Evolutionary conservation across 2,888 invertebrate genomes (phyloP).

Genomic region (Oscheius sp.): DNA sequence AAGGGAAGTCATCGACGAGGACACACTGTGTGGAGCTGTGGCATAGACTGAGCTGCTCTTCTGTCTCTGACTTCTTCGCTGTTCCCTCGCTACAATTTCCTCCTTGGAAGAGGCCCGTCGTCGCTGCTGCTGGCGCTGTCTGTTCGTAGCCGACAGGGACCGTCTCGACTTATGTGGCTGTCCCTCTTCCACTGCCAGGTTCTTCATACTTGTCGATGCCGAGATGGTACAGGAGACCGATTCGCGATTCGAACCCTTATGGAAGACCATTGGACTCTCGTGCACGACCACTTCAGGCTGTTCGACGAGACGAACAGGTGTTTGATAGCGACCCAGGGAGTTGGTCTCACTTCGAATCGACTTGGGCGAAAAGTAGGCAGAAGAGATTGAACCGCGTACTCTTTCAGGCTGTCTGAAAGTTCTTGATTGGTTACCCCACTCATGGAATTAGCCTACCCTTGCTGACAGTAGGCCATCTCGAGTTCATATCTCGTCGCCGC

Average conservation of each 20-base stretch:
- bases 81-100: constrained; percentile 33
- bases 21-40: constrained; percentile 36
- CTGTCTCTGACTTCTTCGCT: constrained; percentile 26
- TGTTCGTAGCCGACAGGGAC: constrained; percentile 40
- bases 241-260: constrained; percentile 51
- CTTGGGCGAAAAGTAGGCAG: constrained; percentile 36
- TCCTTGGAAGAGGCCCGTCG: constrained; percentile 41
- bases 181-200: constrained; percentile 29
- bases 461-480: constrained; percentile 56
- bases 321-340: constrained; percentile 18
- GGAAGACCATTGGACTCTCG: constrained; percentile 49
- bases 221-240: constrained; percentile 47
- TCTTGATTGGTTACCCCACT: neutral
- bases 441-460: neutral
- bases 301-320: neutral
- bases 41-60: constrained; percentile 34
- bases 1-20: constrained; percentile 39
- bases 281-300: constrained; percentile 47
- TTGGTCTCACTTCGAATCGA: constrained; percentile 29
- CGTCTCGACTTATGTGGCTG: constrained; percentile 38
- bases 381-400: constrained; percentile 17
- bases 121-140: constrained; percentile 17
- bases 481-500: constrained; percentile 68
- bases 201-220: constrained; percentile 42
- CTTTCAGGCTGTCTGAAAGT: neutral